Evolutionary conservation across 1,140 invertebrate species (phyloP).

Genomic region (Rhynchophorus ferrugineus): DNA sequence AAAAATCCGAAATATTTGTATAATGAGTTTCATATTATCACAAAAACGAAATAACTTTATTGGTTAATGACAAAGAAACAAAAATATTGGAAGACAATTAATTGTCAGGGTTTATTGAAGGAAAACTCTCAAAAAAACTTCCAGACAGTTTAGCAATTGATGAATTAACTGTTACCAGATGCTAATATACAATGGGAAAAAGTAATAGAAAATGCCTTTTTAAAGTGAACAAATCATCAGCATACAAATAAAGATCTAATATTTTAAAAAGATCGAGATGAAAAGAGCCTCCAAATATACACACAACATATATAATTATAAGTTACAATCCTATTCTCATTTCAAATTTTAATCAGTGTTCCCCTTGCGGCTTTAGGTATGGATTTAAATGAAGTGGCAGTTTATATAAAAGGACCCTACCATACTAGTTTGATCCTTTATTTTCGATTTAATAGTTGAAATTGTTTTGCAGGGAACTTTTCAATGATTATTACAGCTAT

Average conservation of each 20-base stretch:
- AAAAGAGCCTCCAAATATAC: slow-evolving; percentile 13
- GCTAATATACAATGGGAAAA: not conserved
- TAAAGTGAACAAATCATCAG: no score
- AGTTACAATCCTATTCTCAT: slow-evolving; percentile 9
- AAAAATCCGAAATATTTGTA: no score
- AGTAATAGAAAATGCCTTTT: not conserved
- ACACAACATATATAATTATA: slow-evolving; percentile 18
- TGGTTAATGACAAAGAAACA: no score
- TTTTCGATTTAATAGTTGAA: slow-evolving; percentile 11
- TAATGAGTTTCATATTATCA: no score
- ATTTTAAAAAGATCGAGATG: no score
- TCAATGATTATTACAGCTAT: not conserved
- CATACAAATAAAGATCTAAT: no score
- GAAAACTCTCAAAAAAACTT: no score
- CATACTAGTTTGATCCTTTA: slow-evolving; percentile 12
- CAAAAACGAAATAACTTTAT: no score
- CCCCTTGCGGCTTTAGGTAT: slow-evolving; percentile 19
- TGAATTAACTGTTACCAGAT: not conserved
- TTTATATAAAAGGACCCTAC: slow-evolving; percentile 13
- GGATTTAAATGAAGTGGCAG: slow-evolving; percentile 19
- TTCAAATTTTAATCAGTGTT: slow-evolving; percentile 13
- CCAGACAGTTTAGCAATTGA: not conserved
- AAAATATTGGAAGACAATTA: no score
- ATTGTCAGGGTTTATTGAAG: no score
- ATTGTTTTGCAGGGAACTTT: slow-evolving; percentile 2